Evolutionary conservation across 2,113 vertebrate species (phyloP).

Genomic region (Shinisaurus crocodilurus): DNA sequence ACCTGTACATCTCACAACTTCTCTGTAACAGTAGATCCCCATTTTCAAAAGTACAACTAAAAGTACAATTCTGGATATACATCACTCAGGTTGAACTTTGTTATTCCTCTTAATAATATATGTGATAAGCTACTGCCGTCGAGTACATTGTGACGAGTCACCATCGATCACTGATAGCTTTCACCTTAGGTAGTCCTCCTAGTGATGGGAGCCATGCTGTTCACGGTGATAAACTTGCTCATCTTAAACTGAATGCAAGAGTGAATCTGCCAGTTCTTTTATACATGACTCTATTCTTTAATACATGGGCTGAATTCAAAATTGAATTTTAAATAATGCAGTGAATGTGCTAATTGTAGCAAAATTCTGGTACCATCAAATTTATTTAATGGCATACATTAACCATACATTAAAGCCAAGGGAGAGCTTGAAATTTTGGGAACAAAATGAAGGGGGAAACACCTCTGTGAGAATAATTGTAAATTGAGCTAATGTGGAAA

Average conservation of each 20-base stretch:
- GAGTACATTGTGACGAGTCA: background rate
- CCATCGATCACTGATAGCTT: background rate
- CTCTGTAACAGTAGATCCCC: too few species aligned
- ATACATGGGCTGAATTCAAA: background rate
- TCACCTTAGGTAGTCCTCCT: background rate
- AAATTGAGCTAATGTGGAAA: background rate
- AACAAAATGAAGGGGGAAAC: background rate
- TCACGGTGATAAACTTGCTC: background rate
- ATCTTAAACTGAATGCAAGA: background rate
- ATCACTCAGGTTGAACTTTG: background rate
- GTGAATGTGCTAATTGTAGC: background rate
- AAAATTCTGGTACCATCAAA: background rate
- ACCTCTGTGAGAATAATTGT: background rate
- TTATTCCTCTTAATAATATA: background rate
- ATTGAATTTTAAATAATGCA: background rate
- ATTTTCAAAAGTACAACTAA: too few species aligned
- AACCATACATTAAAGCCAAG: background rate
- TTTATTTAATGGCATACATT: background rate
- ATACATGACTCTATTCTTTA: background rate
- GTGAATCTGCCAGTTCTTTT: background rate
- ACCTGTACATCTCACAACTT: too few species aligned
- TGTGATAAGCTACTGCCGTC: too few species aligned
- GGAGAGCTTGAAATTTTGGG: background rate
- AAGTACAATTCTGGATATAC: too few species aligned
- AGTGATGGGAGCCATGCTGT: background rate